Evolutionary conservation across 2,113 vertebrate species (phyloP).

Genomic region (Etheostoma cragini): DNA sequence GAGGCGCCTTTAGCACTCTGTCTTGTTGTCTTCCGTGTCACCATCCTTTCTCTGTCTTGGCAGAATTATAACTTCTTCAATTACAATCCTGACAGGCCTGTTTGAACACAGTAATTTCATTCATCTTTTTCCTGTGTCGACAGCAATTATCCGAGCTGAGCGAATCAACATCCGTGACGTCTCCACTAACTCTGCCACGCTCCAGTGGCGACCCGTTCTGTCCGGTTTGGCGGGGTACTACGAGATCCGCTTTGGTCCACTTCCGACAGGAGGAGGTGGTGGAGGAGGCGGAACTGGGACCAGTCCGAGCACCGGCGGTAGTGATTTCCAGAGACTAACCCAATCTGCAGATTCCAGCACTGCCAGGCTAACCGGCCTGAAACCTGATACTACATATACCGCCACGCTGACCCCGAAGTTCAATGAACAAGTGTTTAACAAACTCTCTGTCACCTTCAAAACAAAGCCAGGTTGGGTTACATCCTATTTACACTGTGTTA

Average conservation of each 20-base stretch:
- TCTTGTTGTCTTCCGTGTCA: conserved; percentile 10
- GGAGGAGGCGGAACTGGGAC: conserved; percentile 46
- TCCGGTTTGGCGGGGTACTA: conserved; percentile 84
- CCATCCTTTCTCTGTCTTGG: background rate
- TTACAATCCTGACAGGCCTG: background rate
- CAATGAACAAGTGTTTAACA: conserved; percentile 80
- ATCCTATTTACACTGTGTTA: background rate
- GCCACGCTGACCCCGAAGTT: conserved; percentile 89
- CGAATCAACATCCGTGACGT: conserved; percentile 87
- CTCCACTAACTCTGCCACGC: conserved; percentile 85
- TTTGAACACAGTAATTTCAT: background rate
- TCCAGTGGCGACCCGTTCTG: conserved; percentile 90
- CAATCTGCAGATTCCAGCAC: conserved; percentile 81
- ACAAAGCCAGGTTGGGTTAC: conserved; percentile 86
- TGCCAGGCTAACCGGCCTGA: conserved; percentile 81
- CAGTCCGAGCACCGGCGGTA: conserved; percentile 69
- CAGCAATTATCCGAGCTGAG: conserved; percentile 89
- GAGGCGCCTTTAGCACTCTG: conserved; percentile 46
- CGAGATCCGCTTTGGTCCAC: conserved; percentile 84
- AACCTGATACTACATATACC: conserved; percentile 88
- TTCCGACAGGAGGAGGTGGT: conserved; percentile 14
- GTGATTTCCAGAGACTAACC: conserved; percentile 74
- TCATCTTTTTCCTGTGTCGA: background rate
- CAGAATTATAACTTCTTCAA: background rate
- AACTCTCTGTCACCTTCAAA: conserved; percentile 85